Percentiles rank a stretch among this genome's conserved stretches.
phyloP scores from a whole-genome alignment of 2,113 vertebrate species.

The Pelecanus crispus region DNA sequence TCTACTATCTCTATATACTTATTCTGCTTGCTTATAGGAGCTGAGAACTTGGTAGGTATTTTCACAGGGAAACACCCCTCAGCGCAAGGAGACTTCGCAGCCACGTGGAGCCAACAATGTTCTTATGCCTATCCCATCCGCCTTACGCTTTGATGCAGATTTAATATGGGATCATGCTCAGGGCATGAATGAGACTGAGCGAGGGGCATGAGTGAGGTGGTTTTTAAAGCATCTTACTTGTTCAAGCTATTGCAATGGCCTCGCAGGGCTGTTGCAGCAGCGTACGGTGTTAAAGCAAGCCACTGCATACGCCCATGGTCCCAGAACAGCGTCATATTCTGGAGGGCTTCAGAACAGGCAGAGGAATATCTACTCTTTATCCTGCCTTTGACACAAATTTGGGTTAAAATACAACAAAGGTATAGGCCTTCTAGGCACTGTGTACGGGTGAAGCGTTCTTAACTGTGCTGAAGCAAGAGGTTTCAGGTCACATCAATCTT shows the following conservation, averaged over 20 bases:
- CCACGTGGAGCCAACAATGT: accelerated
- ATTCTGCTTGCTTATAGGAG: background rate
- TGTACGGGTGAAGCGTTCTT: background rate
- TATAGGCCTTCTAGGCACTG: background rate
- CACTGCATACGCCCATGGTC: background rate
- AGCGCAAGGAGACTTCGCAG: background rate
- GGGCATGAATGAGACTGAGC: background rate
- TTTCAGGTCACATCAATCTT: constrained; percentile 57
- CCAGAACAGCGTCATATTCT: background rate
- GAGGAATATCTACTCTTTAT: background rate
- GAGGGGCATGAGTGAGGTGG: background rate
- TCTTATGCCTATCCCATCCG: background rate
- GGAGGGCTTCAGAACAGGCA: background rate
- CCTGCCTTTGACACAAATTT: background rate
- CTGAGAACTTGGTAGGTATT: background rate
- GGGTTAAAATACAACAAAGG: background rate
- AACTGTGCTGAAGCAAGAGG: background rate
- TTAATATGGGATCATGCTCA: background rate
- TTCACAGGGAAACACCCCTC: background rate
- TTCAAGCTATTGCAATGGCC: background rate
- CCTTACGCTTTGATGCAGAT: background rate
- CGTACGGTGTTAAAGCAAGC: background rate
- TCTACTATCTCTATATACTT: background rate
- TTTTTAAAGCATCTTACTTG: background rate
- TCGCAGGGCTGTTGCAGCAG: background rate